Conservation (phyloP, 1,140 invertebrate genomes). For the Zelostemma sp. region DNA sequence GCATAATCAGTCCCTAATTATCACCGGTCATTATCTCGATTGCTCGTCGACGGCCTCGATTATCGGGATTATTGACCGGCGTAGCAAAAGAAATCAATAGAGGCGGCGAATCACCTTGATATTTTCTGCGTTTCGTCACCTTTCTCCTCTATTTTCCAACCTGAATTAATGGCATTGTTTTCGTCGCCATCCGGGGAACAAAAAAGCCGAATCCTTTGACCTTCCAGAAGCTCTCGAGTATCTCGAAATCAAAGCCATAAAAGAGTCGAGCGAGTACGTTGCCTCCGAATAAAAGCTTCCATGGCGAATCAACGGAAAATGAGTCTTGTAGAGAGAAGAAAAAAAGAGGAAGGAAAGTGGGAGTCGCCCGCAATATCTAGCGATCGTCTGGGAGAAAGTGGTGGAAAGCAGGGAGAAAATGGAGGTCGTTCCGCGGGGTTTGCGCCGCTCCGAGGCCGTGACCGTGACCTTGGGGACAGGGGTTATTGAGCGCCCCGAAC, state of each 20-base stretch:
- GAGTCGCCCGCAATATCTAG: constrained; percentile 54
- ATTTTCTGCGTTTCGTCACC: constrained; percentile 20
- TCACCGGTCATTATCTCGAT: constrained; percentile 49
- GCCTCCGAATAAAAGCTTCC: constrained; percentile 30
- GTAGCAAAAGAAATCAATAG: constrained; percentile 47
- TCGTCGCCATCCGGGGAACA: background rate
- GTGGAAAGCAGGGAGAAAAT: constrained; percentile 24
- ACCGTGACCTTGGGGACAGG: constrained; percentile 64
- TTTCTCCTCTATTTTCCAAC: constrained; percentile 25
- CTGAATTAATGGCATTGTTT: background rate
- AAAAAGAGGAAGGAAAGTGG: constrained; percentile 25
- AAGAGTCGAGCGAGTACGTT: background rate
- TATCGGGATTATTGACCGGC: constrained; percentile 50
- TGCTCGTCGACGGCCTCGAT: constrained; percentile 47
- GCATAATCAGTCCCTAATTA: no score
- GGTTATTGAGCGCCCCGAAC: constrained; percentile 64
- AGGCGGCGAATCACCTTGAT: constrained; percentile 36
- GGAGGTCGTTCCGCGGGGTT: constrained; percentile 40
- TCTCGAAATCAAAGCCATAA: background rate
- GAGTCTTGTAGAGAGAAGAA: constrained; percentile 24
- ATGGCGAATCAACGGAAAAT: constrained; percentile 46
- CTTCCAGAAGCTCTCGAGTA: background rate
- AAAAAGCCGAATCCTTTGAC: background rate
- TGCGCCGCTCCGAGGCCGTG: constrained; percentile 49
- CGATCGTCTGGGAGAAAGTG: constrained; percentile 43